Base-by-base conservation (phyloP, 2,113 vertebrate genomes). In the Nymphicus hollandicus region DNA sequence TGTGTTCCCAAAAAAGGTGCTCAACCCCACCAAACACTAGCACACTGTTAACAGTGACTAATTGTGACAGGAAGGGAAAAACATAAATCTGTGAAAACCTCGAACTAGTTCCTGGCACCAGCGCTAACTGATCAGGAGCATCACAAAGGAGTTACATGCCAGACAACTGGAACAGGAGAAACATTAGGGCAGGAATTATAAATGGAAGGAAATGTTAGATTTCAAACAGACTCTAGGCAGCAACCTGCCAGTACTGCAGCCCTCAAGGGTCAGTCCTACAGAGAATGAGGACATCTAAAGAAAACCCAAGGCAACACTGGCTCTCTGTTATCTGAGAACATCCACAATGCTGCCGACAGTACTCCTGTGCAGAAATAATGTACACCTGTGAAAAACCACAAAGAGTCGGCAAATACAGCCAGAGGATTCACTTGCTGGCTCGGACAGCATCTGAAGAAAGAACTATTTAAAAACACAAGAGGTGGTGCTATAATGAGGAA, bases 381-480 rank as follows among this genome's bases (percentile, higher is more conserved):
- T 84, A 87, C 92, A 96, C 91, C 94, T 92, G 86, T 47, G 66
- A 96, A 87, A 96, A 92, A 72, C 77, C 93, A 95, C 92, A 94
- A 95, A 96, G 93, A 92, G 70, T 60, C 41, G 20, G 92, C 93
- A 84, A 87, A 95, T 79, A 37, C 91, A 93, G 92, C 56, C 22
- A 74, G 56, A 18, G 2, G 88, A 89, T 93, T 94, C 93, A 25
- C 90, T 93, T 19, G 88, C 79, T 88, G 95, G 85, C 88, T 94
- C 0, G 70, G 92, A 91, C 92, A 91, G 77, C 96, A 81, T 94
- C 93, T 96, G 77, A 95, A 91, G 93, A 95, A 89, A 91, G 95
- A 89, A 96, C 95, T 96, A 89, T 96, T 96, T 97, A 96, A 96
- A 96, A 97, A 96, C 95, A 95, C 95, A 91, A 94, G 96, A 94